Evolutionary conservation across 2,888 invertebrate genomes (phyloP), one percentile per base, ranked within the genome.

Genomic region (Allophyes oxyacanthae): DNA sequence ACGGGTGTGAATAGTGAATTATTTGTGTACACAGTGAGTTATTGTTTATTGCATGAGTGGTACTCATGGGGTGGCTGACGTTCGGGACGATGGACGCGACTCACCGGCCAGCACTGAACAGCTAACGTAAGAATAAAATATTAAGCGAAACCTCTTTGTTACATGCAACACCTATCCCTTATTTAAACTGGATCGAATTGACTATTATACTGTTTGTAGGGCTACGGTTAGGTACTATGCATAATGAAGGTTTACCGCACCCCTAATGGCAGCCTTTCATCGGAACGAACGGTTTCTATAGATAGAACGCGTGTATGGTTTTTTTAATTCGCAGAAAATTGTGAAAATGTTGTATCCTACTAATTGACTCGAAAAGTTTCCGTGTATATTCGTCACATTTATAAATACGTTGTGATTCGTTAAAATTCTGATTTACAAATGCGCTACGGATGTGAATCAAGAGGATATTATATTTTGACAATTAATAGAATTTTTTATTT

Each of bases 21-120:
- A 64, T 81, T 84, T 74, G 86, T 85, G 89, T 85, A 82, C 67
- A 69, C 72, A 83, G 90, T 91, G 91, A 75, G 77, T 81, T 77
- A 80, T 74, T 83, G 80, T 85, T 85, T 88, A 86, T 91, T 92
- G 92, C 89, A 93, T 93, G 93, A 91, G 88, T 92, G 91, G 83
- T 78, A 79, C 85, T 75, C 87, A 93, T 93, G 93, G 89, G 79
- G 69, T 74, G 65, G 85, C 80, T 75, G 83, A 83, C 77, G 88
- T 79, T 81, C 84, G 88, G 86, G 88, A 87, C 79, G 88, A 89
- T 78, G 92, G 92, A 82, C 85, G 92, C 75, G 90, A 88, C 59
- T 91, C 92, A 79, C 92, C 93, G 87, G 92, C 91, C 81, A 92
- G 91, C 86, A 92, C 92, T 49, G 93, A 92, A 69, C 91, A 92